A percentile compares a stretch with the other conserved stretches of the same genome.
Conservation (phyloP, 2,797 vertebrate genomes). For the Halcyon badia region DNA sequence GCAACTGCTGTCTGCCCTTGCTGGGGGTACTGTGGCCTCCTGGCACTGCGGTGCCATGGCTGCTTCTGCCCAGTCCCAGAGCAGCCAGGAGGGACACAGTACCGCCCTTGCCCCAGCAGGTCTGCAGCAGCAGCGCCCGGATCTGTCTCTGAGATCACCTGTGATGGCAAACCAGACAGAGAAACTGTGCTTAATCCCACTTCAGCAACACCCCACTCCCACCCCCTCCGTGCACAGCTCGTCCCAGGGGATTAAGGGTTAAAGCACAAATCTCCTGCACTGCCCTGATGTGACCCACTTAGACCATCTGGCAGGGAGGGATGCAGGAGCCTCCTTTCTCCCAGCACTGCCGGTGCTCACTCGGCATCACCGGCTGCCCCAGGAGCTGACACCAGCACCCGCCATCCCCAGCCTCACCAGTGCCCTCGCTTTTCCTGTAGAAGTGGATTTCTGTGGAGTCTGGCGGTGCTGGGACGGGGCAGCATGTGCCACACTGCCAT, state of each 20-base stretch:
- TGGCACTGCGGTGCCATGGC: fast-evolving
- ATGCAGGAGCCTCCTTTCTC: slow-evolving; percentile 27
- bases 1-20: background rate
- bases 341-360: background rate
- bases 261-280: slow-evolving; percentile 72
- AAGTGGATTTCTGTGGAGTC: background rate
- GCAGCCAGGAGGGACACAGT: fast-evolving
- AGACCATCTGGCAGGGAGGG: slow-evolving; percentile 79
- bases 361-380: background rate
- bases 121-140: background rate
- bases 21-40: background rate
- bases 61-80: background rate
- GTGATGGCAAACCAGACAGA: fast-evolving
- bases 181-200: background rate
- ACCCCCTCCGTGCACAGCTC: fast-evolving
- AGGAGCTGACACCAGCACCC: background rate
- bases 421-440: fast-evolving
- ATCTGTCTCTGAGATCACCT: fast-evolving
- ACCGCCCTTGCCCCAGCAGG: background rate
- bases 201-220: background rate
- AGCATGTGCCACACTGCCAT: background rate
- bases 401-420: background rate
- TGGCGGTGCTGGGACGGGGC: background rate
- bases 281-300: slow-evolving; percentile 79
- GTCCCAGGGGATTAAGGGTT: slow-evolving; percentile 71